Base-by-base conservation (phyloP, 2,888 invertebrate genomes). In the Tetragonula carbonaria region DNA sequence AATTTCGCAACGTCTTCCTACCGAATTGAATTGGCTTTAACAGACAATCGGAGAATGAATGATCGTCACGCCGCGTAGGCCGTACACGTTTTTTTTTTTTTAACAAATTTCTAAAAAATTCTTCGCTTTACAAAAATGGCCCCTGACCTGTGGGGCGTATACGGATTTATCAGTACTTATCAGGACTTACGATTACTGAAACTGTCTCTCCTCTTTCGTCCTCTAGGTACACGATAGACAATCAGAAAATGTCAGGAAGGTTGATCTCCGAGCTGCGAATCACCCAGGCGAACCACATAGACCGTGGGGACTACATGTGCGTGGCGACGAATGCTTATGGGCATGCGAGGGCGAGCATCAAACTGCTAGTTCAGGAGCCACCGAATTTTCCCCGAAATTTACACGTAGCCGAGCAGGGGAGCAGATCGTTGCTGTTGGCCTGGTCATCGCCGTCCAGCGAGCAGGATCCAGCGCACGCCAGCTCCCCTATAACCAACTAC, bases 321-420 rank as follows among this genome's bases (percentile, higher is more conserved):
- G 95, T 95, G 51, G 96, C 96, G 4, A 95, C 95, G 82, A 97
- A 97, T 93, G 95, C 95, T 0, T 96, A 96, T 92, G 97, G 96
- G 0, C 95, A 96, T 78, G 96, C 96, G 88, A 95, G 95, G 93
- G 94, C 94, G 94, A 84, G 94, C 94, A 93, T 95, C 84, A 94
- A 95, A 86, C 91, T 95, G 23, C 95, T 95, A 85, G 95, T 95
- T 14, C 94, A 95, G 94, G 96, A 96, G 87, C 95, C 96, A n/a
- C 96, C 96, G 2, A 96, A 96, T 90, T 95, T 96, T 72, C 96
- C 96, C 2, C 95, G 95, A 1, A 95, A 96, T 91, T 93, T 96
- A 55, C 96, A 95, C 88, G 95, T 96, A 11, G 94, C 95, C 21
- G 95, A 96, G 87, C 94, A 95, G 72, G 95, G 95, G 33, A 96